Conservation (phyloP, 2,797 vertebrate genomes). For the Peromyscus melanophrys region DNA sequence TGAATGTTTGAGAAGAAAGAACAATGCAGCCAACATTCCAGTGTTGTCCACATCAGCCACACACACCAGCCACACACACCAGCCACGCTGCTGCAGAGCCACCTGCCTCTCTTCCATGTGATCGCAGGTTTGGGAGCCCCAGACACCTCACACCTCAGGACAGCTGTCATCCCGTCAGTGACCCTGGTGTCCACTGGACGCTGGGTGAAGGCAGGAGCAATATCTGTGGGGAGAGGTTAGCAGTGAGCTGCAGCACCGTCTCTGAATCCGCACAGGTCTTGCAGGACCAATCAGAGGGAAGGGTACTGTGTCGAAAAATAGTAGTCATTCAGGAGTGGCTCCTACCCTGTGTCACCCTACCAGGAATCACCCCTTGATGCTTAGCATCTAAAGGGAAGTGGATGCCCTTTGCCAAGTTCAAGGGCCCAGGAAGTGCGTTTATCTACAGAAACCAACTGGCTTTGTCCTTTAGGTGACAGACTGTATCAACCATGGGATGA, state of each 20-base stretch:
- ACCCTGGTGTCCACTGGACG: slow-evolving; percentile 93
- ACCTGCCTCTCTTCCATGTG: slow-evolving; percentile 95
- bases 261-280: slow-evolving; percentile 8
- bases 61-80: fast-evolving
- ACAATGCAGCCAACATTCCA: too few species aligned
- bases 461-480: slow-evolving; percentile 80
- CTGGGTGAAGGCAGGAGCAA: slow-evolving; percentile 92
- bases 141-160: slow-evolving; percentile 94
- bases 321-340: slow-evolving; percentile 74
- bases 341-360: slow-evolving; percentile 77
- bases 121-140: slow-evolving; percentile 97
- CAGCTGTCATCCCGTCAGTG: slow-evolving; percentile 93
- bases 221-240: slow-evolving; percentile 88
- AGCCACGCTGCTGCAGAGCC: not conserved
- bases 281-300: slow-evolving; percentile 53
- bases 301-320: not conserved
- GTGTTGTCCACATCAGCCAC: fast-evolving
- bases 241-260: not conserved
- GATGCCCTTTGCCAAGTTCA: not conserved
- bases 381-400: slow-evolving; percentile 74
- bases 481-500: slow-evolving; percentile 66
- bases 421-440: slow-evolving; percentile 47
- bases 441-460: slow-evolving; percentile 83
- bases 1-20: not conserved
- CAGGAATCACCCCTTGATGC: slow-evolving; percentile 72